Base-by-base conservation (phyloP, 2,888 invertebrate species). In the Cinara cedri region DNA sequence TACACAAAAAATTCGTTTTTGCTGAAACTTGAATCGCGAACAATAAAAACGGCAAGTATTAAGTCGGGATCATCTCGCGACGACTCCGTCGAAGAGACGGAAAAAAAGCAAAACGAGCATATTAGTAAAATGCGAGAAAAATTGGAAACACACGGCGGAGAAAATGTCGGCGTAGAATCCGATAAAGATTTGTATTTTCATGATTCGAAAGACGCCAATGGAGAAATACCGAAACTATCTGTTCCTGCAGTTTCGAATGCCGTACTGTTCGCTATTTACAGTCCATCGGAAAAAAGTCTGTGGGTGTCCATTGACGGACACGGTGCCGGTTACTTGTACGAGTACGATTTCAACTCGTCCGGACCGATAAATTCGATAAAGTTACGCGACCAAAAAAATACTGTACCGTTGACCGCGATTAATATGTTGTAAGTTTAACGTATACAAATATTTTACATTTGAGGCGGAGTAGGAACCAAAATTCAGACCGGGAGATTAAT, bases 261-360 rank as follows among this genome's bases (percentile, higher is more conserved):
- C 65, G 86, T 91, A n/a, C 84, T 90, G 19, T 89, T 89, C 86
- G 86, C 89, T 42, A 87, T 81, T 16, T 76, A 75, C 10, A 81
- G 74, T 14, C 60, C 81, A 8, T 82, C 83, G 1, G 85, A 86
- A 3, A 84, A 87, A 26, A 89, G 88, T 0, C 85, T 91, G 76
- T 90, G 90, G 89, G 82, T 91, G 0, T 89, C 90, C 0, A 87
- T 91, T 87, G 88, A 86, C 3, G 91, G 90, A 34, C 91, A 88
- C 82, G 91, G 91, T 84, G 89, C 90, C 3, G 91, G 91, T 34
- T 91, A 89, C 82, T 87, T 91, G 82, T 91, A 91, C 83, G 90
- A 78, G 24, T 78, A 78, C 13, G 78, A 88, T 87, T 26, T 89
- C 86, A 81, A 83, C 88, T 42, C 88, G 88, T 81, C 87, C 87